phyloP scores from a whole-genome alignment of 2,888 invertebrate species.

The Labia minor region DNA sequence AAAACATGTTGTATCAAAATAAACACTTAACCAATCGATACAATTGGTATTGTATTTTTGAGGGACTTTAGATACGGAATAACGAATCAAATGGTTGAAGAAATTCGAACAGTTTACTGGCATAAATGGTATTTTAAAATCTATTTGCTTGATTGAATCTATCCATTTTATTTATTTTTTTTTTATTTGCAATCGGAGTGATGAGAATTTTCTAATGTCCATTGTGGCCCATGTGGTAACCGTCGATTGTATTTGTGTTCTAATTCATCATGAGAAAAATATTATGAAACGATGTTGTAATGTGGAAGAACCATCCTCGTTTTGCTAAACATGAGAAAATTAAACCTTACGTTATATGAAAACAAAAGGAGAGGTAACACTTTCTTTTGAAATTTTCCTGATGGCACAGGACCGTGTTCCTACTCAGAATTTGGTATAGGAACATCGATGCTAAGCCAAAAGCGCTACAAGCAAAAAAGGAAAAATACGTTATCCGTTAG shows the following conservation, averaged over 20 bases:
- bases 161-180: too few species aligned
- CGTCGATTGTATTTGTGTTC: not conserved
- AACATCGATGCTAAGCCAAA: conserved; percentile 1
- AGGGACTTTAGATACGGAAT: too few species aligned
- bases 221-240: not conserved
- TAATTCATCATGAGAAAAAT: conserved; percentile 13
- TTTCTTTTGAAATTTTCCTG: not conserved
- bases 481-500: not conserved
- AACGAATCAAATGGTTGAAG: too few species aligned
- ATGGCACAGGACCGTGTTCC: conserved; percentile 6
- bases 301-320: not conserved
- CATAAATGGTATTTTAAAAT: too few species aligned
- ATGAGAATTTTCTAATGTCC: conserved; percentile 1
- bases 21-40: too few species aligned
- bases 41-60: too few species aligned
- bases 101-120: too few species aligned
- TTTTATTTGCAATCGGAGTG: not conserved
- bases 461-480: not conserved
- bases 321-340: conserved; percentile 13
- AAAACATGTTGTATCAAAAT: too few species aligned
- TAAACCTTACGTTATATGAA: conserved; percentile 4
- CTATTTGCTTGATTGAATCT: too few species aligned
- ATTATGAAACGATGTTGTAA: conserved; percentile 1
- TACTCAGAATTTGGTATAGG: not conserved
- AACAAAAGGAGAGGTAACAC: not conserved